phyloP scores from a whole-genome alignment of 1,140 invertebrate genomes.

The Atta colombica region DNA sequence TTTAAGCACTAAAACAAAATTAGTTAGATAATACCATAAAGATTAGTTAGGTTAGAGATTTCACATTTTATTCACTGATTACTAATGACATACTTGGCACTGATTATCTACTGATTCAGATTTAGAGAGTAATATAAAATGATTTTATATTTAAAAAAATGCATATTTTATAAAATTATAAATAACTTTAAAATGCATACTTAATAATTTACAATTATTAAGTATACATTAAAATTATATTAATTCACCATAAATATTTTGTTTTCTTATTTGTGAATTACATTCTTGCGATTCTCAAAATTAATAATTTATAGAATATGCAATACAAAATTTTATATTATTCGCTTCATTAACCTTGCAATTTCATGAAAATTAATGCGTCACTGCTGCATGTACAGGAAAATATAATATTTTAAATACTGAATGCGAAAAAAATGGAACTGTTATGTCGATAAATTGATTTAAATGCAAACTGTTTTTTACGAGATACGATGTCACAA shows the following conservation, averaged over 20 bases:
- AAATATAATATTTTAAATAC: neutral
- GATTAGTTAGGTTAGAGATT: too few relatives aligned
- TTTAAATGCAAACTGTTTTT: conserved; percentile 26
- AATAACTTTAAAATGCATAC: neutral
- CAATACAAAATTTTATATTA: neutral
- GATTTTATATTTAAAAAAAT: too few relatives aligned
- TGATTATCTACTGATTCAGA: too few relatives aligned
- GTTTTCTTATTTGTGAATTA: neutral
- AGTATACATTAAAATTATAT: neutral
- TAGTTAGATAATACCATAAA: too few relatives aligned
- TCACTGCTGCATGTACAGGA: neutral
- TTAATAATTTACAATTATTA: neutral
- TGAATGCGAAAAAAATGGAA: neutral
- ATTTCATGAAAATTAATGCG: neutral
- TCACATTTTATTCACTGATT: too few relatives aligned
- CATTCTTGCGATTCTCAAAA: neutral
- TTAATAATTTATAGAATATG: conserved; percentile 24
- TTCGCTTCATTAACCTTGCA: neutral
- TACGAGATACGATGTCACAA: conserved; percentile 28
- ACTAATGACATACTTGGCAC: too few relatives aligned
- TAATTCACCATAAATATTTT: neutral
- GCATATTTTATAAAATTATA: neutral
- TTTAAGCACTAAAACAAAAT: too few relatives aligned
- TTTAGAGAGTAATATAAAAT: neutral
- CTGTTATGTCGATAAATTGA: conserved; percentile 34